Percentiles rank a stretch among this genome's conserved stretches.
phyloP scores from a whole-genome alignment of 2,113 vertebrate species.

The Cyrtonyx montezumae region DNA sequence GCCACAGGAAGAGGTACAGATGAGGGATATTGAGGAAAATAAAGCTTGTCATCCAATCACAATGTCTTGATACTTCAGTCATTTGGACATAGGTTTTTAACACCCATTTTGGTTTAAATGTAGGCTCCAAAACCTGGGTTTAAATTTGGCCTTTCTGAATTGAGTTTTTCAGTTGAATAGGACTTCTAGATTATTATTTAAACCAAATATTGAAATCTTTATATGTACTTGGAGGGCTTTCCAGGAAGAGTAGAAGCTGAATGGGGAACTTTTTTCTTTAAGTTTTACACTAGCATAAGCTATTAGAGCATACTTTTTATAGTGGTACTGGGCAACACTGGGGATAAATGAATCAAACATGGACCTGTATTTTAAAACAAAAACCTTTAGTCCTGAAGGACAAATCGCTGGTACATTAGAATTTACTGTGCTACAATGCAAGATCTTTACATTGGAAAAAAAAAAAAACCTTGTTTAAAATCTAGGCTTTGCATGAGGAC shows the following conservation, averaged over 20 bases:
- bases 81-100: not conserved
- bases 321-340: not conserved
- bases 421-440: not conserved
- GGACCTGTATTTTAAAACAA: not conserved
- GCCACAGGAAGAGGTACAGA: not conserved
- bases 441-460: not conserved
- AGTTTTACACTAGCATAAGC: not conserved
- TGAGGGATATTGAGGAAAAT: not conserved
- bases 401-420: not conserved
- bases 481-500: not conserved
- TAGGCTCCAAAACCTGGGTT: not conserved
- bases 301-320: not conserved
- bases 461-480: not conserved
- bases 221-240: not conserved
- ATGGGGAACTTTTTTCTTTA: not conserved
- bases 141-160: not conserved
- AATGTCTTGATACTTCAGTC: not conserved
- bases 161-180: not conserved
- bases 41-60: not conserved
- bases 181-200: not conserved
- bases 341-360: not conserved
- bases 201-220: not conserved
- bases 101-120: not conserved
- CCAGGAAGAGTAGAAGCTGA: not conserved
- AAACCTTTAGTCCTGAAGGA: not conserved